phyloP scores from a whole-genome alignment of 1,140 invertebrate genomes.

The Mya arenaria region DNA sequence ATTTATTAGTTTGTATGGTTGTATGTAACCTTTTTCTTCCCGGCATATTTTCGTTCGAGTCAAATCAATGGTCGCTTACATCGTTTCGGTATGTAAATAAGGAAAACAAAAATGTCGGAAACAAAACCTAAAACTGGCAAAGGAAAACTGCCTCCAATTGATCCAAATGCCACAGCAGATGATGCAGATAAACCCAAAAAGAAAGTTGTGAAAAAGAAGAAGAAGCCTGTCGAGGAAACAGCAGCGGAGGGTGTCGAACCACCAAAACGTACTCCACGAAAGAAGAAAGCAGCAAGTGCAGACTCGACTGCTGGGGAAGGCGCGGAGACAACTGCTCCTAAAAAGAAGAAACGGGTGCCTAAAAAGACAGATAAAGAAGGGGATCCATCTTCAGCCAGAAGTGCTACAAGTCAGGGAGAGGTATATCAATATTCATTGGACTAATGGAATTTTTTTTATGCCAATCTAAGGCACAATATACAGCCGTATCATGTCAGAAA shows the following conservation, averaged over 20 bases:
- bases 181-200: conserved; percentile 56
- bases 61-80: background rate
- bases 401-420: conserved; percentile 61
- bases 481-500: background rate
- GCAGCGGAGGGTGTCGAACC: conserved; percentile 36
- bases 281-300: conserved; percentile 56
- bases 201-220: conserved; percentile 67
- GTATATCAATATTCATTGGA: conserved; percentile 1
- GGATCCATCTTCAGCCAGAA: conserved; percentile 63
- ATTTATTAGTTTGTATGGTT: no score
- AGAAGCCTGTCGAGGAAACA: conserved; percentile 56
- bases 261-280: conserved; percentile 51
- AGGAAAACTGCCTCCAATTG: conserved; percentile 63
- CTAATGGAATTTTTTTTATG: background rate
- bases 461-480: background rate
- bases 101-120: conserved; percentile 64
- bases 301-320: conserved; percentile 10
- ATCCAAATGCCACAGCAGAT: conserved; percentile 10
- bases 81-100: conserved; percentile 32
- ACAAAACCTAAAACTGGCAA: conserved; percentile 33
- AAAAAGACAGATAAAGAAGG: conserved; percentile 53
- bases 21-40: no score
- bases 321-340: conserved; percentile 52
- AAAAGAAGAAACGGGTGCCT: conserved; percentile 64
- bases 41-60: no score